Evolutionary conservation across 1,140 invertebrate genomes (phyloP).

Genomic region (Patella vulgata): DNA sequence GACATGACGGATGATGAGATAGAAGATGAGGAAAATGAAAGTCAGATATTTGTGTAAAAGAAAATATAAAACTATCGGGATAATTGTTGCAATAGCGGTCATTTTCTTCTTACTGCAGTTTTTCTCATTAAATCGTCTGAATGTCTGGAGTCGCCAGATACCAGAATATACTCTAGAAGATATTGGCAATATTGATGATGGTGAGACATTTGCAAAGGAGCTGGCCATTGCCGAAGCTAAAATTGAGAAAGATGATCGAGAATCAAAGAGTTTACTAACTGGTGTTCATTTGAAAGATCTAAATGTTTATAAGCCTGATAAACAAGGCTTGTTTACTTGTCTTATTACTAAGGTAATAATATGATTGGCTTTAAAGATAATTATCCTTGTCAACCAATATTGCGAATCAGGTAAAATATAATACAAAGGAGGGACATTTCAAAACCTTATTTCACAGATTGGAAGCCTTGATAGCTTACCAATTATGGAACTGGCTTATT

Average conservation of each 20-base stretch:
- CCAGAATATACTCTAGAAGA: neutral
- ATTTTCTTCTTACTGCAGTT: conserved; percentile 24
- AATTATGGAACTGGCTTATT: too few relatives aligned
- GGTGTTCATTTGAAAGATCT: neutral
- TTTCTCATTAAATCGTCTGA: conserved; percentile 12
- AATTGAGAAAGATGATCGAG: neutral
- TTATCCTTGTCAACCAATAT: too few relatives aligned
- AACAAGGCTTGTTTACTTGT: too few relatives aligned
- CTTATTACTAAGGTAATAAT: too few relatives aligned
- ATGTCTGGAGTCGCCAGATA: neutral
- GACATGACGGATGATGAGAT: too few relatives aligned
- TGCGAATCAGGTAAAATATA: too few relatives aligned
- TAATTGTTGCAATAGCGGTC: conserved; percentile 6
- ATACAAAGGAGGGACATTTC: too few relatives aligned
- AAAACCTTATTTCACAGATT: too few relatives aligned
- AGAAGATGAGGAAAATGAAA: too few relatives aligned
- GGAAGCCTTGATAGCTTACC: too few relatives aligned
- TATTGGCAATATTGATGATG: neutral
- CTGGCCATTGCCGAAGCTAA: neutral
- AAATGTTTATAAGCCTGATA: neutral
- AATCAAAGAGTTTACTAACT: neutral
- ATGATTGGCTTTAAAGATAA: too few relatives aligned
- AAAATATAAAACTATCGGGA: conserved; percentile 19
- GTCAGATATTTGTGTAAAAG: neutral
- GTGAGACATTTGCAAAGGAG: too few relatives aligned